These are phyloP conservation scores for Siphamia tubifer DNA, from an alignment of 2,113 vertebrate genomes.

Conservation along the genomic window DNA sequence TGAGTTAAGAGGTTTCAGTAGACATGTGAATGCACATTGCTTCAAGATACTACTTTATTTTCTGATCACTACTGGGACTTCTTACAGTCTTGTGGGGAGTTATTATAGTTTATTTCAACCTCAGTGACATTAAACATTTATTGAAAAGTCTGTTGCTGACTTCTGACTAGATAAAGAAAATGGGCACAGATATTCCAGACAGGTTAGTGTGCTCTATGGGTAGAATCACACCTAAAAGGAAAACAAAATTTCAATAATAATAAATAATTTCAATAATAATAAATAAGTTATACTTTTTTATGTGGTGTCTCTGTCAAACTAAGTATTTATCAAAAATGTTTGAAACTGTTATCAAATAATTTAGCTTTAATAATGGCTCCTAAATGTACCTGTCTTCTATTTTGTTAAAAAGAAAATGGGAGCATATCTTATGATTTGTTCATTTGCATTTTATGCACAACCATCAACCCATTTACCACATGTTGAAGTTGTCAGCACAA, in stretches of 20 bases:
- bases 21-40: slow-evolving; percentile 20
- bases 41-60: slow-evolving; percentile 16
- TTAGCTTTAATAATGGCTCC: too few relatives aligned
- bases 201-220: slow-evolving; percentile 28
- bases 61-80: slow-evolving; percentile 29
- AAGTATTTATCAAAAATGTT: too few relatives aligned
- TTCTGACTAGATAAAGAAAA: slow-evolving; percentile 35
- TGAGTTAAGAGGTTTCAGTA: slow-evolving; percentile 14
- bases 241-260: background rate
- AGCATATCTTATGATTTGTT: too few relatives aligned
- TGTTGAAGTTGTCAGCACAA: too few relatives aligned
- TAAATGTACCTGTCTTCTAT: too few relatives aligned
- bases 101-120: slow-evolving; percentile 67
- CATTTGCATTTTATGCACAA: too few relatives aligned
- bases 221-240: slow-evolving; percentile 27
- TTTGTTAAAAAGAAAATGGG: too few relatives aligned
- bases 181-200: slow-evolving; percentile 1
- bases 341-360: too few relatives aligned
- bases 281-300: too few relatives aligned
- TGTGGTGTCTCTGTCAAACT: too few relatives aligned
- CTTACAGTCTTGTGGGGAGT: slow-evolving; percentile 29
- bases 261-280: too few relatives aligned
- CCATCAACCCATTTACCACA: too few relatives aligned
- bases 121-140: slow-evolving; percentile 61
- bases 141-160: slow-evolving; percentile 46